Evolutionary conservation across 2,113 vertebrate species (phyloP).

Genomic region (Poeciliopsis occidentalis): DNA sequence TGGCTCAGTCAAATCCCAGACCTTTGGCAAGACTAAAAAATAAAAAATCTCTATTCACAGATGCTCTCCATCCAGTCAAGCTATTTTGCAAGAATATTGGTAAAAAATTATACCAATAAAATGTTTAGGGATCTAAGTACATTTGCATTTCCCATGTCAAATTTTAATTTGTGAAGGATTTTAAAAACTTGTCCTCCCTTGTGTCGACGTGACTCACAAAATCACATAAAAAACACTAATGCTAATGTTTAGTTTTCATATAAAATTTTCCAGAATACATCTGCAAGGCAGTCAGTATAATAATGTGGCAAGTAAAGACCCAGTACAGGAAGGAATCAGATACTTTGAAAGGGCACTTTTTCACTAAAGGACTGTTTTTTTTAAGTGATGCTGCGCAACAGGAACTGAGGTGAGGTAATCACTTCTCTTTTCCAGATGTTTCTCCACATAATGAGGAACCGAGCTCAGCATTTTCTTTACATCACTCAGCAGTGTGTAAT

Average conservation of each 20-base stretch:
- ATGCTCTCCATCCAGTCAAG: too few species aligned
- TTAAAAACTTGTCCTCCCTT: neutral
- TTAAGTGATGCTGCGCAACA: neutral
- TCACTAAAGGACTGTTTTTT: constrained; percentile 2
- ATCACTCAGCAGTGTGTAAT: constrained; percentile 46
- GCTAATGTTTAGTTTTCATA: too few species aligned
- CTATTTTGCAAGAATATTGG: too few species aligned
- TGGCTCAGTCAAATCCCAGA: too few species aligned
- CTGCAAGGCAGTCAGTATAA: neutral
- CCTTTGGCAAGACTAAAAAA: too few species aligned
- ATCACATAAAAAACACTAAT: neutral
- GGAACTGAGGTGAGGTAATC: constrained; percentile 30
- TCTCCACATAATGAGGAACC: constrained; percentile 4
- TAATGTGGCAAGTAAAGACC: too few species aligned
- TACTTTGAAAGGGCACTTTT: neutral
- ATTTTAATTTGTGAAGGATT: neutral
- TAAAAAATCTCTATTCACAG: too few species aligned
- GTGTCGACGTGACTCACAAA: neutral
- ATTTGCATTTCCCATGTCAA: neutral
- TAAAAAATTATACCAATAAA: too few species aligned
- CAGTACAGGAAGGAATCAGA: neutral
- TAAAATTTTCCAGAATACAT: neutral
- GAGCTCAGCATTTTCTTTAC: constrained; percentile 1
- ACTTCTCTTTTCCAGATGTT: constrained; percentile 52
- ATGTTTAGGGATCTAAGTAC: neutral